Evolutionary conservation across 2,797 vertebrate species (phyloP).

Genomic region (Sebastolobus alascanus): DNA sequence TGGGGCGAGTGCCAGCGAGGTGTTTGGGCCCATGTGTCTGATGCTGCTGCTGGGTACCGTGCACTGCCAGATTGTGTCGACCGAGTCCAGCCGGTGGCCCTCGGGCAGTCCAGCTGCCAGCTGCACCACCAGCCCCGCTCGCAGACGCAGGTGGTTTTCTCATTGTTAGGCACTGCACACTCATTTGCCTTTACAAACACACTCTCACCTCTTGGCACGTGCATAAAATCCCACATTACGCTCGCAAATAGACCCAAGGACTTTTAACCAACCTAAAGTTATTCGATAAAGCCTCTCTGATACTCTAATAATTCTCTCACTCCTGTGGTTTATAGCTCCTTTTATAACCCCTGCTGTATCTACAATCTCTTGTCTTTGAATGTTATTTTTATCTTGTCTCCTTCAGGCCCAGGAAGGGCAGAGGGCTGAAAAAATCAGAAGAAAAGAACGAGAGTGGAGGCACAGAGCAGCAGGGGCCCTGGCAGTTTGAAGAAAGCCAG

Average conservation of each 20-base stretch:
- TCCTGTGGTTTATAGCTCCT: background rate
- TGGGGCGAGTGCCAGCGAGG: constrained; percentile 89
- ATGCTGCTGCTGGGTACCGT: constrained; percentile 98
- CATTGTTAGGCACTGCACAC: constrained; percentile 58
- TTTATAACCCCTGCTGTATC: background rate
- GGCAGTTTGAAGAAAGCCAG: constrained; percentile 83
- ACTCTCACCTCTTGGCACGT: constrained; percentile 26
- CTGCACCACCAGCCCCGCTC: constrained; percentile 84
- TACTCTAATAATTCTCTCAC: background rate
- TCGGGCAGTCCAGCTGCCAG: constrained; percentile 77
- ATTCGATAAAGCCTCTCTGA: background rate
- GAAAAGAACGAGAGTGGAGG: constrained; percentile 80
- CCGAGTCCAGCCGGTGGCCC: constrained; percentile 87
- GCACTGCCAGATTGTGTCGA: constrained; percentile 99
- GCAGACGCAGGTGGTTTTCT: constrained; percentile 89
- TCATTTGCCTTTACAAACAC: constrained; percentile 35
- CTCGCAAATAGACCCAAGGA: constrained; percentile 19
- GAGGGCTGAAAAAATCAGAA: constrained; percentile 84
- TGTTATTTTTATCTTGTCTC: constrained; percentile 43
- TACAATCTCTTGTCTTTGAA: background rate
- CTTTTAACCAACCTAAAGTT: constrained; percentile 1
- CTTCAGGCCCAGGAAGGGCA: constrained; percentile 86
- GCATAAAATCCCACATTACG: constrained; percentile 14
- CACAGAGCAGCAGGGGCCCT: constrained; percentile 67
- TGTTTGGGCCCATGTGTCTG: constrained; percentile 94